These are phyloP conservation scores for Balaenoptera acutorostrata DNA, from an alignment of 2,113 vertebrate species.

Conservation along the genomic window DNA sequence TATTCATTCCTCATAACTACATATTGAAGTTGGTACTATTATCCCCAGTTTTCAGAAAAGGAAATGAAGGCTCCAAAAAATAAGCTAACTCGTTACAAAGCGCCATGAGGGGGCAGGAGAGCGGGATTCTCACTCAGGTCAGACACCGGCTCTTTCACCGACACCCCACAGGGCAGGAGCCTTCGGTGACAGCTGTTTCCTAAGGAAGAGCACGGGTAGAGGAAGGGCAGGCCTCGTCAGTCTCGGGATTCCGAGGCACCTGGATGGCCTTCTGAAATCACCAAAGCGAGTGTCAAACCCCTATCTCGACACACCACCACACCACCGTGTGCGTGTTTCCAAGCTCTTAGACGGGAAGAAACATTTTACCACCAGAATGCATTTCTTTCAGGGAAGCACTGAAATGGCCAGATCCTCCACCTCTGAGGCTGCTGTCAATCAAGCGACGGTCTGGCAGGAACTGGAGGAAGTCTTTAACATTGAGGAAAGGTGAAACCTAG, in stretches of 20 bases:
- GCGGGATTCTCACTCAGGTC: background rate
- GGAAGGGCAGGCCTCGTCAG: background rate
- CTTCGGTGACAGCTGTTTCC: background rate
- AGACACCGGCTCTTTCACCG: background rate
- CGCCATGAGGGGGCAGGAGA: too few relatives aligned
- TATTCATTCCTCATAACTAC: background rate
- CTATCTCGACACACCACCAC: background rate
- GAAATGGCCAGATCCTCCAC: fast-evolving
- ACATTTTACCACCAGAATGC: fast-evolving
- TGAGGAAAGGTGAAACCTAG: background rate
- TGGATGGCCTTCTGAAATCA: background rate
- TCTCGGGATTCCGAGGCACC: background rate
- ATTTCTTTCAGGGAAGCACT: background rate
- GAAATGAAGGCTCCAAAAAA: background rate
- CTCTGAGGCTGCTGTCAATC: background rate
- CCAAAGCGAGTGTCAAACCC: fast-evolving
- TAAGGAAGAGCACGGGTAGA: too few relatives aligned
- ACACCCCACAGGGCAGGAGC: background rate
- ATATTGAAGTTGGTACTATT: background rate
- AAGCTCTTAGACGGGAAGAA: background rate
- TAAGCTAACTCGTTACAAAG: background rate
- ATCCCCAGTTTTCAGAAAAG: background rate
- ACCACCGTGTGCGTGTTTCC: background rate
- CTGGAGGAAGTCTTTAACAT: background rate
- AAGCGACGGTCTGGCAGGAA: background rate